Evolutionary conservation across 2,113 vertebrate genomes (phyloP).

Genomic region (Hypocryptadius cinnamomeus): DNA sequence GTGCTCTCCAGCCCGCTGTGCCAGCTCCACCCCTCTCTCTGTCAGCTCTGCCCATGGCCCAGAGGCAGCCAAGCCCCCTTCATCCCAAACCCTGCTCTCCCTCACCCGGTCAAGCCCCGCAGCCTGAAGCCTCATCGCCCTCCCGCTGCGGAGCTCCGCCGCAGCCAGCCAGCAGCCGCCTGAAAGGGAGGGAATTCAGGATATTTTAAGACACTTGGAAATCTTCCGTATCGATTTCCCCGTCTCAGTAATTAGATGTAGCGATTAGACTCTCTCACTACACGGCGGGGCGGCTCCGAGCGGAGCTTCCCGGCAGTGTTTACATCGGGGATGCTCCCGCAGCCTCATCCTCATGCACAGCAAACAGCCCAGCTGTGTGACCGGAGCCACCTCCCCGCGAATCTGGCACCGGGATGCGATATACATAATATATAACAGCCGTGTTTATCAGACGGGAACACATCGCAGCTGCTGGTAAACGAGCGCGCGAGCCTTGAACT

Average conservation of each 20-base stretch:
- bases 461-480: constrained; percentile 32
- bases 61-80: not conserved
- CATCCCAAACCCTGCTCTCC: not conserved
- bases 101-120: not conserved
- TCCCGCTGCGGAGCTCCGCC: not conserved
- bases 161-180: not conserved
- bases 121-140: not conserved
- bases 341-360: constrained; percentile 8
- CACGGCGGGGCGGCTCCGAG: not conserved
- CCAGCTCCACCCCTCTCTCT: not conserved
- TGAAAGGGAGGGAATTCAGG: not conserved
- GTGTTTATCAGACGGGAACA: constrained; percentile 30
- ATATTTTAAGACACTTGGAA: not conserved
- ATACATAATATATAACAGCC: constrained; percentile 16
- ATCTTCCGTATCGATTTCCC: not conserved
- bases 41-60: accelerated
- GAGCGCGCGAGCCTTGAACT: constrained; percentile 14
- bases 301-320: not conserved
- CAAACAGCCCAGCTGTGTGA: not conserved
- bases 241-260: not conserved
- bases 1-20: accelerated
- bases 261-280: not conserved
- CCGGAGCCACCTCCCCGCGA: not conserved
- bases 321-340: not conserved
- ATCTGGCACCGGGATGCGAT: not conserved